These are phyloP conservation scores for Araneus ventricosus DNA, from an alignment of 1,140 invertebrate genomes.

Conservation along the genomic window DNA sequence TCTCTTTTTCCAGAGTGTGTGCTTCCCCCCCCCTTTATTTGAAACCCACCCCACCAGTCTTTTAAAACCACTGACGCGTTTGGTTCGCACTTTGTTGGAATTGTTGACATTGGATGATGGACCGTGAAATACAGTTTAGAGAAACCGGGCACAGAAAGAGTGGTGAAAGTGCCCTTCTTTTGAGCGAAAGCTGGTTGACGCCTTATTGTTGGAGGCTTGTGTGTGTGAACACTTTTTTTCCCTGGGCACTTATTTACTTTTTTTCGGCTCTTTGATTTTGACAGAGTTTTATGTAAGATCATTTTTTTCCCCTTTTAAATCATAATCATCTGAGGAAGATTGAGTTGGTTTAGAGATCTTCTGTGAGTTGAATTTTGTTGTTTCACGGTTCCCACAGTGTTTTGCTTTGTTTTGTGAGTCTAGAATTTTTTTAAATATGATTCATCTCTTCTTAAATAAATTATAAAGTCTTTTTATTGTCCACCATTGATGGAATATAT, in stretches of 20 bases:
- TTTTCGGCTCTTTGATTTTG: conserved; percentile 23
- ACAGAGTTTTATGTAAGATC: conserved; percentile 9
- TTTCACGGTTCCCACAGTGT: background rate
- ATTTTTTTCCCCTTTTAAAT: background rate
- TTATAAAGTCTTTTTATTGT: too few species aligned
- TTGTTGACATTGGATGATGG: conserved; percentile 67
- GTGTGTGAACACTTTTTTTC: background rate
- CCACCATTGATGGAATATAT: too few species aligned
- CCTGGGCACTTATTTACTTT: background rate
- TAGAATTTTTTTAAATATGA: too few species aligned
- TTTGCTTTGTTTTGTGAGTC: background rate
- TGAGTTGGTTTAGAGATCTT: background rate
- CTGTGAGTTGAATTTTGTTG: background rate
- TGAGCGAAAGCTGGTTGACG: conserved; percentile 12
- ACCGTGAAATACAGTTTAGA: conserved; percentile 57
- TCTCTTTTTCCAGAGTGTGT: background rate
- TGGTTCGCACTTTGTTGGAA: conserved; percentile 69
- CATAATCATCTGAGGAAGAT: background rate
- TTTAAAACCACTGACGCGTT: conserved; percentile 58
- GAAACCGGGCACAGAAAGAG: background rate
- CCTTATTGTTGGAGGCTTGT: conserved; percentile 8
- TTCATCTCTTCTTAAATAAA: too few species aligned
- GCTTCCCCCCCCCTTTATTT: background rate
- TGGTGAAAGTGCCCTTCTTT: conserved; percentile 15
- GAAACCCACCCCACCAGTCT: background rate